Evolutionary conservation across 2,888 invertebrate species (phyloP).

Genomic region (Cheilosia urbana): DNA sequence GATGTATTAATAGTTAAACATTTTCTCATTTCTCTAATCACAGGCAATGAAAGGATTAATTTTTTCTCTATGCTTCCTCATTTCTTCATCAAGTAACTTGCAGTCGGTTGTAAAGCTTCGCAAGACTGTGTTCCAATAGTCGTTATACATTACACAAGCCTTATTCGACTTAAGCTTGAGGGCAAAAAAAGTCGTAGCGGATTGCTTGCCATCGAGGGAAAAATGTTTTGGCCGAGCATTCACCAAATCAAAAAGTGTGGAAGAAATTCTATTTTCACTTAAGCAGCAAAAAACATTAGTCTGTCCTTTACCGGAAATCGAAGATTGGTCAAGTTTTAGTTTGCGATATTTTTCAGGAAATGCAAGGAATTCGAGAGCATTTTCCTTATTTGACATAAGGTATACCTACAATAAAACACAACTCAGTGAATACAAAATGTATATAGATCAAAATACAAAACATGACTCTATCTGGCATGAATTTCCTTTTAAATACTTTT

Average conservation of each 20-base stretch:
- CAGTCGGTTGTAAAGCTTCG: slow-evolving; percentile 42
- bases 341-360: slow-evolving; percentile 85
- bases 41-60: slow-evolving; percentile 27
- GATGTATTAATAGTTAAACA: background rate
- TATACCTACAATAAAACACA: slow-evolving; percentile 81
- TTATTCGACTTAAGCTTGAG: slow-evolving; percentile 86
- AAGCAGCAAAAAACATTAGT: slow-evolving; percentile 15
- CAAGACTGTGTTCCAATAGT: slow-evolving; percentile 33
- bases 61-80: slow-evolving; percentile 16
- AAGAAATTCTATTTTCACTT: slow-evolving; percentile 83
- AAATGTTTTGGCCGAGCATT: slow-evolving; percentile 86
- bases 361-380: slow-evolving; percentile 85
- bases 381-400: slow-evolving; percentile 85
- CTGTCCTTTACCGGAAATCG: background rate
- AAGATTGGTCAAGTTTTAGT: slow-evolving; percentile 81
- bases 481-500: background rate
- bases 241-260: slow-evolving; percentile 85
- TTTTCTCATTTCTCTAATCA: background rate
- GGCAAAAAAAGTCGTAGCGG: slow-evolving; percentile 86
- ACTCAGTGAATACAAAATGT: background rate
- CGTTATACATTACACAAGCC: slow-evolving; percentile 76
- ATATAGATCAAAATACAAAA: background rate
- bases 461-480: background rate
- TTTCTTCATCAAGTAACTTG: slow-evolving; percentile 29
- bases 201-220: slow-evolving; percentile 84